A percentile compares a stretch with the other conserved stretches of the same genome.
Conservation (phyloP, 2,797 vertebrate species). For the Poecilia velifera region DNA sequence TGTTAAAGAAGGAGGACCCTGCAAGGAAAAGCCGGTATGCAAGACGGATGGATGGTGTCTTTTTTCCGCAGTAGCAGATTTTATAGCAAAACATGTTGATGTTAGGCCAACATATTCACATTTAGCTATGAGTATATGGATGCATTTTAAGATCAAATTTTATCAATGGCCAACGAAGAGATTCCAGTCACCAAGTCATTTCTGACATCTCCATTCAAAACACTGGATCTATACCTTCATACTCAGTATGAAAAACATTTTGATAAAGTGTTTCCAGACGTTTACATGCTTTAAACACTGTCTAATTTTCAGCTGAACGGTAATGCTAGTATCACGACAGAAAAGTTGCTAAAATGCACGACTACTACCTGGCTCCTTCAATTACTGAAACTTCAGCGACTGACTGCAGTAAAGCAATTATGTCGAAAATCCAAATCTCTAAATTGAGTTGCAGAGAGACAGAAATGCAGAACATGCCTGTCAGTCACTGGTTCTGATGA, state of each 20-base stretch:
- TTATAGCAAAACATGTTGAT: neutral
- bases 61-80: neutral
- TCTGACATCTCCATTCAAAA: neutral
- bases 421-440: neutral
- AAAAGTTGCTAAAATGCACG: neutral
- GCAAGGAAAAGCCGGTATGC: no score
- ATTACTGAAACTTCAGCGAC: neutral
- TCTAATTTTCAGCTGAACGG: neutral
- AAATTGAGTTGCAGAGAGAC: conserved; percentile 7
- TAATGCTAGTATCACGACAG: neutral
- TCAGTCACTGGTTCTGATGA: conserved; percentile 25
- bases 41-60: no score
- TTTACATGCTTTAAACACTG: neutral
- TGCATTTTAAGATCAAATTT: neutral
- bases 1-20: no score
- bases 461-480: neutral
- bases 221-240: neutral
- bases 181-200: neutral
- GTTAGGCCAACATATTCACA: neutral
- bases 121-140: neutral
- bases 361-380: neutral
- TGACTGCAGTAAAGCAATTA: neutral
- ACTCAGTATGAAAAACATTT: neutral
- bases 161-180: neutral
- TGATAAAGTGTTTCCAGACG: neutral